Base-by-base conservation (phyloP, 2,797 vertebrate genomes). In the Enteromius radiatus region DNA sequence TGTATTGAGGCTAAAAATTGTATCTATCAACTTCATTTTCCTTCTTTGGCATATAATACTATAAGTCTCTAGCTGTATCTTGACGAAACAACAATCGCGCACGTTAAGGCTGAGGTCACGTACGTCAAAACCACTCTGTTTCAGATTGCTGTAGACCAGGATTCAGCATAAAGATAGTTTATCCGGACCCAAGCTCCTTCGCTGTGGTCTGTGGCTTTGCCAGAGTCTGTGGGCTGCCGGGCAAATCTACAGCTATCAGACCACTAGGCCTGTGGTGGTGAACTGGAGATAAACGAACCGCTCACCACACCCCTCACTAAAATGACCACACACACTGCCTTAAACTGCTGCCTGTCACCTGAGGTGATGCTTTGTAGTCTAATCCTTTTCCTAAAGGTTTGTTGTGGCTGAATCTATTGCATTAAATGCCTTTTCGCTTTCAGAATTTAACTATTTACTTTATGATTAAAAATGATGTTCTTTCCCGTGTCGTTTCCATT, bases 261-360 rank as follows among this genome's bases (percentile, higher is more conserved):
- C 59, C 77, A 56, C 77, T 10, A 65, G 70, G 69, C 54, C 63
- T 33, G 70, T 65, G 61, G 77, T 80, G 83, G 63, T 61, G 6
- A 75, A 36, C 69, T 36, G 10, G 21, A 84, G 83, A 84, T 84
- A 84, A 84, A 75, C 33, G 49, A 41, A 28, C 33, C 26, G 38
- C 36, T 74, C 71, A 49, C 78, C 45, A 52, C 70, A 67, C 70
- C 59, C 80, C n/a, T 74, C 31, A 19, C 43, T 49, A 41, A 52
- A 77, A 38, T 49, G 1, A 74, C 43, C 70, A 49, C 52, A 81
- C 68, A 45, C 59, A 38, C 31, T 49, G 47, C 49, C 31, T 49
- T 26, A 31, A 71, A 71, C 43, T 52, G 56, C 31, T 49, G 70
- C 3, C 23, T 19, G 80, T 74, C 43, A 81, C 23, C 38, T 47